A percentile compares a stretch with the other conserved stretches of the same genome.
Conservation (phyloP, 2,113 vertebrate genomes). For the Colossoma macropomum region DNA sequence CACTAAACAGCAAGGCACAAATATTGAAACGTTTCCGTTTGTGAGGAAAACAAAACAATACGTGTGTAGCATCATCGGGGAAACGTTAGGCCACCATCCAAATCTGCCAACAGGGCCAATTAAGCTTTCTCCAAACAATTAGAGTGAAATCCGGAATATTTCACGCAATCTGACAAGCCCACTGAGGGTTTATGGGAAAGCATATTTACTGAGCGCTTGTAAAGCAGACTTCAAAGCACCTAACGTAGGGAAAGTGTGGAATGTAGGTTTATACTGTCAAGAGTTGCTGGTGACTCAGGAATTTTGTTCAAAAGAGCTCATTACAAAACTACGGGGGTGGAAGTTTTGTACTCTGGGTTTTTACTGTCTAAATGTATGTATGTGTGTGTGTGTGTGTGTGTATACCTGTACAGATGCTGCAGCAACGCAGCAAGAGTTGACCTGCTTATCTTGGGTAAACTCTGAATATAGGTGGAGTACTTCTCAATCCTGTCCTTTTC, state of each 20-base stretch:
- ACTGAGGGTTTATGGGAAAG: constrained; percentile 41
- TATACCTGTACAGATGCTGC: constrained; percentile 93
- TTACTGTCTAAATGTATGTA: background rate
- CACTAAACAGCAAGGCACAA: constrained; percentile 14
- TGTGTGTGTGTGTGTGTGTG: constrained; percentile 6
- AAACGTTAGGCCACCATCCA: constrained; percentile 49
- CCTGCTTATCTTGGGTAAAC: constrained; percentile 86
- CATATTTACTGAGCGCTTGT: constrained; percentile 25
- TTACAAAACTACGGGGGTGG: constrained; percentile 1
- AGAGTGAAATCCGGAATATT: constrained; percentile 54
- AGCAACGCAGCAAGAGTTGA: constrained; percentile 89
- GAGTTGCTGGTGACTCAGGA: constrained; percentile 23
- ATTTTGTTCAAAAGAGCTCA: constrained; percentile 35
- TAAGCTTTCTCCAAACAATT: constrained; percentile 63
- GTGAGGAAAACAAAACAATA: constrained; percentile 38
- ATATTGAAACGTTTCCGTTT: constrained; percentile 25
- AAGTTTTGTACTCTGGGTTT: background rate
- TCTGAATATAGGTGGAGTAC: constrained; percentile 88
- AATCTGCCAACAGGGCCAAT: constrained; percentile 62
- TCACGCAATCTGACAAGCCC: constrained; percentile 46
- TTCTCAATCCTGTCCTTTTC: constrained; percentile 85
- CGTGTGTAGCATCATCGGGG: constrained; percentile 36
- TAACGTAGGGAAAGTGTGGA: background rate
- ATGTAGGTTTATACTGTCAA: background rate
- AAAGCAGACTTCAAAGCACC: constrained; percentile 45